These are phyloP conservation scores for Thera obeliscata DNA, from an alignment of 2,888 invertebrate genomes.

Conservation along the genomic window DNA sequence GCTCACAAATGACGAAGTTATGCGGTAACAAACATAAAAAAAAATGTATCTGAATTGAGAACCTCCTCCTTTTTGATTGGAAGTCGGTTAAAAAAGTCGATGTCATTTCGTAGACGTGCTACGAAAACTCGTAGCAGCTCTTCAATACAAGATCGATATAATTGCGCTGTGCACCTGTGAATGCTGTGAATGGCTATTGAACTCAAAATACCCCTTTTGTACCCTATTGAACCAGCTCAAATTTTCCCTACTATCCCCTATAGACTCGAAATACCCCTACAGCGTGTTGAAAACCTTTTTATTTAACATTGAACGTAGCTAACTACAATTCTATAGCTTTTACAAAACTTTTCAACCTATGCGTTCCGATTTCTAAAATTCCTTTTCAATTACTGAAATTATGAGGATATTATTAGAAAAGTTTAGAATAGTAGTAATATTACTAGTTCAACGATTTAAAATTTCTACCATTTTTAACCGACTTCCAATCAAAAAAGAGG, in stretches of 20 bases:
- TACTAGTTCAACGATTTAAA: background rate
- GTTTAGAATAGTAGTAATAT: background rate
- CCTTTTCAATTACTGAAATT: background rate
- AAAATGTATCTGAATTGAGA: too few species aligned
- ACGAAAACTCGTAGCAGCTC: constrained; percentile 20
- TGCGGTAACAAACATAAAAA: too few species aligned
- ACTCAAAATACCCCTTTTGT: constrained; percentile 7
- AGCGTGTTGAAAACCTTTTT: too few species aligned
- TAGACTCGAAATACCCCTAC: background rate
- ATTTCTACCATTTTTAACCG: too few species aligned
- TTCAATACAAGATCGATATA: constrained; percentile 8
- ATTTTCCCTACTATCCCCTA: background rate
- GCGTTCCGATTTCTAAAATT: background rate
- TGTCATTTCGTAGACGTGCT: constrained; percentile 15
- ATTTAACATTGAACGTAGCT: too few species aligned
- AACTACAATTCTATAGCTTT: background rate
- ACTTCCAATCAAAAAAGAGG: too few species aligned
- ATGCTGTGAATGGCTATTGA: constrained; percentile 7
- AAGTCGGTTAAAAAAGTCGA: too few species aligned
- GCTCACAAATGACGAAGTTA: too few species aligned
- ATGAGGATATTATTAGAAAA: too few species aligned
- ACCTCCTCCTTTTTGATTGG: too few species aligned
- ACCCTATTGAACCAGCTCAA: background rate
- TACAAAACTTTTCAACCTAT: background rate
- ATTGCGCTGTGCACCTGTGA: constrained; percentile 6